Evolutionary conservation across 1,140 invertebrate genomes (phyloP).

Genomic region (Drosophila paulistorum): DNA sequence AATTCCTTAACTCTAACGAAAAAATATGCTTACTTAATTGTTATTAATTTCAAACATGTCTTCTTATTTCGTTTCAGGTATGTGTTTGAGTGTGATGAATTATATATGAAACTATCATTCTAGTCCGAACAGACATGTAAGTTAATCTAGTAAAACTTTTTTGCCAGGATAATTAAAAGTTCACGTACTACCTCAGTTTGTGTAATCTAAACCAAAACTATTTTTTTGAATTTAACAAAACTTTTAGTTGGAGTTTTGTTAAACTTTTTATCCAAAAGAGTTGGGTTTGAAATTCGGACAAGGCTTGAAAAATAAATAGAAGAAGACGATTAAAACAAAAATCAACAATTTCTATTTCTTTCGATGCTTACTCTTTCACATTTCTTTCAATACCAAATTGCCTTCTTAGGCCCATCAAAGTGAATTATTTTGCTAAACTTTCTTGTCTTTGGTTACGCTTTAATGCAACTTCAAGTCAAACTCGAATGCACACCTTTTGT

Average conservation of each 20-base stretch:
- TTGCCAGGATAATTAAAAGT: neutral
- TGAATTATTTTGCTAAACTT: neutral
- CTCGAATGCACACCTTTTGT: conserved; percentile 19
- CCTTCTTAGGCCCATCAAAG: no score
- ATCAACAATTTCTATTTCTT: no score
- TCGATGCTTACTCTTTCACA: no score
- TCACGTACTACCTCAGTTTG: neutral
- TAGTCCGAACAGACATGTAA: conserved; percentile 20
- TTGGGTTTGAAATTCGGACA: no score
- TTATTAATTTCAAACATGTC: conserved; percentile 65
- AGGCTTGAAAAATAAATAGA: no score
- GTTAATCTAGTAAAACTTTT: conserved; percentile 5
- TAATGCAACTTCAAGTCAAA: neutral
- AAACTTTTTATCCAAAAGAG: neutral
- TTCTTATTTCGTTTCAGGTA: conserved; percentile 53
- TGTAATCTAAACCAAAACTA: neutral
- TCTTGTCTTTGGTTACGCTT: conserved; percentile 2
- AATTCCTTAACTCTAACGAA: conserved; percentile 48
- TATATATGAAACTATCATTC: conserved; percentile 23
- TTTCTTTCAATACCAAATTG: no score
- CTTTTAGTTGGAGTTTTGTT: neutral
- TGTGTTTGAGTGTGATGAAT: conserved; percentile 42
- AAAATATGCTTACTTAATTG: conserved; percentile 60
- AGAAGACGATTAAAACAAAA: no score
- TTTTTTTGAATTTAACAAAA: neutral